Conservation (phyloP, 2,888 invertebrate species). For the Apeira syringaria region DNA sequence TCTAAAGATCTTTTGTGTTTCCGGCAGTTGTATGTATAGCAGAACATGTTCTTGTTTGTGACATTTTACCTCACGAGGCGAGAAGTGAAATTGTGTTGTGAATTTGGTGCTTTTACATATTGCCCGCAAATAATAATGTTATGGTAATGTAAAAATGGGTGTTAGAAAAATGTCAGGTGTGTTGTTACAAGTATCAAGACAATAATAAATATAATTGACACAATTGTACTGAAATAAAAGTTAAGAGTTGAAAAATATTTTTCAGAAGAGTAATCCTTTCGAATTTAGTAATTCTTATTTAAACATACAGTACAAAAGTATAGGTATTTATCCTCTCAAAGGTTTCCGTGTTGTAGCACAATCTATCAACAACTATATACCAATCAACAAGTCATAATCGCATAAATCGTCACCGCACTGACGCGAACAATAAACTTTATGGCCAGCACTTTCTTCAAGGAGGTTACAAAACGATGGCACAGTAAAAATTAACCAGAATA, state of each 20-base stretch:
- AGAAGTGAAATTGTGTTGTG: constrained; percentile 28
- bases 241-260: no score
- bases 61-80: constrained; percentile 28
- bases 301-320: no score
- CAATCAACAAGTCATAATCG: constrained; percentile 39
- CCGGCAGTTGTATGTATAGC: constrained; percentile 21
- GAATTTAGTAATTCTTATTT: no score
- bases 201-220: no score
- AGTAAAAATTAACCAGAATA: background rate
- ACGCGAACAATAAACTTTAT: constrained; percentile 41
- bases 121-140: constrained; percentile 14
- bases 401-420: constrained; percentile 36
- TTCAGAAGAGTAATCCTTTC: no score
- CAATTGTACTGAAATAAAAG: no score
- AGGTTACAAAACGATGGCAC: constrained; percentile 28
- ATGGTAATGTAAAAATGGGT: constrained; percentile 15
- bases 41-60: constrained; percentile 29
- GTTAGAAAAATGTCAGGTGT: background rate
- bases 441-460: constrained; percentile 41
- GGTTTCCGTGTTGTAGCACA: constrained; percentile 31
- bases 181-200: background rate
- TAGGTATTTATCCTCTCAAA: background rate
- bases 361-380: constrained; percentile 39
- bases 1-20: constrained; percentile 25
- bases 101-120: constrained; percentile 29